Percentiles rank a stretch among this genome's conserved stretches.
Evolutionary conservation across 2,888 invertebrate species (phyloP).

Genomic region (Plemyria rubiginata): DNA sequence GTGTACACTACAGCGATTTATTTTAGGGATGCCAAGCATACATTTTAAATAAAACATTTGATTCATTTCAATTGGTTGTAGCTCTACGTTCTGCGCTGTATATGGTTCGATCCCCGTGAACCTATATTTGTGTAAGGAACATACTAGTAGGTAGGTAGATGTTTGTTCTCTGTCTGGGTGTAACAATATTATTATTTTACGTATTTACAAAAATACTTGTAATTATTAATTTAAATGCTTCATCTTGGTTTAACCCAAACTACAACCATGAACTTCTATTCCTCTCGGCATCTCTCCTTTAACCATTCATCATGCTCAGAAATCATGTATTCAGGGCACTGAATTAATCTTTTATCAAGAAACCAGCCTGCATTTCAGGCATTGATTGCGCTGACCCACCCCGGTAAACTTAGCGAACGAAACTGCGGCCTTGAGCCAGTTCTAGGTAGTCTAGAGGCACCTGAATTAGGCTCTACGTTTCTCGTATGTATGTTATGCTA

Average conservation of each 20-base stretch:
- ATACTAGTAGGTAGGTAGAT: too few relatives aligned
- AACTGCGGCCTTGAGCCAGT: conserved; percentile 27
- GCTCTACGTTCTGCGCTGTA: too few relatives aligned
- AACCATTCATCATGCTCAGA: neutral
- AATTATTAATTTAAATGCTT: too few relatives aligned
- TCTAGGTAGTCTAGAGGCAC: conserved; percentile 14
- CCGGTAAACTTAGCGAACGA: conserved; percentile 28
- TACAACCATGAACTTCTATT: neutral
- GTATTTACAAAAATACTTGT: too few relatives aligned
- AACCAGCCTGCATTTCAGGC: conserved; percentile 3
- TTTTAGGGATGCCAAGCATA: neutral
- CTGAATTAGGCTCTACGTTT: conserved; percentile 21
- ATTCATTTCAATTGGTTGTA: too few relatives aligned
- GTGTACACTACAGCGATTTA: neutral
- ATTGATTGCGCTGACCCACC: conserved; percentile 25
- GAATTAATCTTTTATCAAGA: neutral
- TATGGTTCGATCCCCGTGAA: too few relatives aligned
- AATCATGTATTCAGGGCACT: neutral
- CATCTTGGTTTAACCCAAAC: too few relatives aligned
- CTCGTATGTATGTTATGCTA: conserved; percentile 7
- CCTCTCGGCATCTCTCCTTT: too few relatives aligned
- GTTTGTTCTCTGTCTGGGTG: too few relatives aligned
- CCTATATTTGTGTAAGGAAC: too few relatives aligned
- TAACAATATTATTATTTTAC: too few relatives aligned
- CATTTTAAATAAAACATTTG: too few relatives aligned